Conservation (phyloP, 2,113 vertebrate species). For the Stigmatopora argus region DNA sequence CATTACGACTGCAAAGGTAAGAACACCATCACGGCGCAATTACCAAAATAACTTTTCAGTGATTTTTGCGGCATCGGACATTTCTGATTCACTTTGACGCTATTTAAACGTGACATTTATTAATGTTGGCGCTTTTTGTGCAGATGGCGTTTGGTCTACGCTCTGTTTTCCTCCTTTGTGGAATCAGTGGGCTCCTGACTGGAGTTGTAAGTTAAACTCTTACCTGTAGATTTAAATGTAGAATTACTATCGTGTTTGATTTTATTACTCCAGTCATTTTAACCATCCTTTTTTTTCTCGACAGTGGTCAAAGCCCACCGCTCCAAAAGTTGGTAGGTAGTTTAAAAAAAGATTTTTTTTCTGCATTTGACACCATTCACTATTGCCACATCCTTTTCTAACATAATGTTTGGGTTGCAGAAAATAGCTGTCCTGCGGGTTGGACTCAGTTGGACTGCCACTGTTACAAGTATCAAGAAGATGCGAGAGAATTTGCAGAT, state of each 20-base stretch:
- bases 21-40: background rate
- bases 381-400: background rate
- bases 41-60: background rate
- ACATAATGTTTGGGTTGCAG: background rate
- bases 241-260: background rate
- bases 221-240: background rate
- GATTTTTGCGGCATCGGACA: background rate
- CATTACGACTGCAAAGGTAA: background rate
- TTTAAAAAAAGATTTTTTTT: background rate
- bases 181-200: background rate
- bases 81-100: background rate
- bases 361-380: background rate
- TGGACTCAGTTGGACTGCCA: constrained; percentile 2
- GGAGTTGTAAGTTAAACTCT: background rate
- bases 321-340: background rate
- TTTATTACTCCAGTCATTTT: background rate
- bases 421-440: background rate
- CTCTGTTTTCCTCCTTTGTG: background rate
- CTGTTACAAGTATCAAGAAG: background rate
- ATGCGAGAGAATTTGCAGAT: background rate
- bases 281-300: background rate
- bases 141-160: background rate
- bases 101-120: background rate
- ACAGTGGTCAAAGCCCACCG: background rate
- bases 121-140: background rate